Evolutionary conservation across 1,140 invertebrate genomes (phyloP).

Genomic region (Apis cerana): DNA sequence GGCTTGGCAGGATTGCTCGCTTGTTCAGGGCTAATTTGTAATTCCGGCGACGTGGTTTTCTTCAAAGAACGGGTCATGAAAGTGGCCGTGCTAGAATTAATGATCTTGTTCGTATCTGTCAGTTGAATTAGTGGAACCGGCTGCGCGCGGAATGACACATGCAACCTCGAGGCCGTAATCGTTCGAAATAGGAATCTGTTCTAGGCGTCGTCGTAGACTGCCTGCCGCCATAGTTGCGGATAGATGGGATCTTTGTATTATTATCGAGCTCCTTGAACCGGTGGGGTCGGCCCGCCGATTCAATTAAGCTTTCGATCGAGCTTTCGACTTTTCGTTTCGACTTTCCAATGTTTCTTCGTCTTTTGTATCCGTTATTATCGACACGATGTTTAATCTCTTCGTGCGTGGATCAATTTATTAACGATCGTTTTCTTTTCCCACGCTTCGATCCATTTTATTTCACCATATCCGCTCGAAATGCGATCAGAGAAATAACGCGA

Average conservation of each 20-base stretch:
- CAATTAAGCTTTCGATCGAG: not conserved
- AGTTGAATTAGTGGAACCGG: conserved; percentile 33
- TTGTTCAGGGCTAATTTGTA: not conserved
- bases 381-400: too few relatives aligned
- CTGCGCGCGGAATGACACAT: conserved; percentile 27
- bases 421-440: too few relatives aligned
- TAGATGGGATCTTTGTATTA: conserved; percentile 14
- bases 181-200: conserved; percentile 43
- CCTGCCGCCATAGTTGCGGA: conserved; percentile 64
- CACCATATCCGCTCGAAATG: too few relatives aligned
- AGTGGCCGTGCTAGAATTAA: conserved; percentile 5
- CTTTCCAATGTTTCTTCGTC: not conserved
- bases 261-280: not conserved
- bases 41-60: not conserved
- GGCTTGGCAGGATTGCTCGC: not conserved
- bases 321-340: not conserved
- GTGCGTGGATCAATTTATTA: too few relatives aligned
- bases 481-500: too few relatives aligned
- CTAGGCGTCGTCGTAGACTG: conserved; percentile 70
- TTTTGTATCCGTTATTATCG: not conserved
- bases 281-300: not conserved
- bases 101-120: conserved; percentile 40
- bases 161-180: conserved; percentile 35
- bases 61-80: not conserved
- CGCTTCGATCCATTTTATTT: too few relatives aligned